Conservation (phyloP, 1,140 invertebrate species). For the Rhysida immarginata region DNA sequence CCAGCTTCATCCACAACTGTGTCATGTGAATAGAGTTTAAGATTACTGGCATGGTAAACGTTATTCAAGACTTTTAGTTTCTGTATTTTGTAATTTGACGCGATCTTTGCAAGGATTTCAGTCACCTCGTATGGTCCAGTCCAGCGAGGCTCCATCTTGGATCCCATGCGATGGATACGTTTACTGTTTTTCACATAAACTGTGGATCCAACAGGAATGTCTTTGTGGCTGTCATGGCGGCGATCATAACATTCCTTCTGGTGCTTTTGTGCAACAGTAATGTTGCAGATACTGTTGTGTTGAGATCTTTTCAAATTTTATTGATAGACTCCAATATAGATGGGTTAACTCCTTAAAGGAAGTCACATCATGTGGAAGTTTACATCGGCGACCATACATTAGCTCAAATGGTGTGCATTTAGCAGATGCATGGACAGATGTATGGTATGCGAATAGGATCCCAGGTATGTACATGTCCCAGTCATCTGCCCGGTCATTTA, state of each 20-base stretch:
- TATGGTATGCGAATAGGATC: slow-evolving; percentile 6
- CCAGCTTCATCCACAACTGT: background rate
- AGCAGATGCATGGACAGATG: background rate
- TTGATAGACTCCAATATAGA: background rate
- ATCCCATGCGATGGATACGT: slow-evolving; percentile 1
- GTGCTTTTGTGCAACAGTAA: background rate
- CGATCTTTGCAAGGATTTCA: no score
- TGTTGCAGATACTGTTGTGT: background rate
- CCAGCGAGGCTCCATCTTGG: background rate
- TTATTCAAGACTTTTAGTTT: background rate
- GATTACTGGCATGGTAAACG: background rate
- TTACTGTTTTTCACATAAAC: slow-evolving; percentile 1
- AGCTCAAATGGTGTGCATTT: slow-evolving; percentile 7
- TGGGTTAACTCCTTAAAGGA: background rate
- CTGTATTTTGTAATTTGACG: background rate
- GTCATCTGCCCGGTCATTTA: slow-evolving; percentile 1
- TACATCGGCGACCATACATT: slow-evolving; percentile 1
- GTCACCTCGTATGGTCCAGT: no score
- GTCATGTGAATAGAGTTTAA: background rate
- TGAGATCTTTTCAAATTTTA: background rate
- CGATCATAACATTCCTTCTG: slow-evolving; percentile 6
- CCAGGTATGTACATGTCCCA: slow-evolving; percentile 4
- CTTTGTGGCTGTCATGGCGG: slow-evolving; percentile 2
- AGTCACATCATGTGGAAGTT: background rate
- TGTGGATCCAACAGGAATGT: background rate